Base-by-base conservation (phyloP, 2,797 vertebrate genomes). In the Phalloptychus januarius region DNA sequence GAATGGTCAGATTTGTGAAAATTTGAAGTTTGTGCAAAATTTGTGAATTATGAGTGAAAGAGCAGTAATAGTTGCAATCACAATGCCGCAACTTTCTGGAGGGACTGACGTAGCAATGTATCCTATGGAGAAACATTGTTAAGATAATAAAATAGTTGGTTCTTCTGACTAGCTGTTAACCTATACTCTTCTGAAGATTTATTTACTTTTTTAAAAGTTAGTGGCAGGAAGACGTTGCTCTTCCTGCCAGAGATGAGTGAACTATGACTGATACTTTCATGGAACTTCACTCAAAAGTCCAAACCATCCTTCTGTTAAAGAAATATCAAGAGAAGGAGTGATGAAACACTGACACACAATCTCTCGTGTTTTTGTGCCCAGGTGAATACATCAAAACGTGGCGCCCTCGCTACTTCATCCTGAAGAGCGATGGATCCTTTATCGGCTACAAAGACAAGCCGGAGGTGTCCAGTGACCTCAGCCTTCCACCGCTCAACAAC, bases 331-430 rank as follows among this genome's bases (percentile, higher is more conserved):
- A 61, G 52, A 44, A 71, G 18, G 11, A 63, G 13, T 46, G 28
- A 8, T 81, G 36, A 82, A 77, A 74, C 18, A 25, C 38, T 4
- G 28, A 50, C 45, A 20, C 8, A 15, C 7, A 13, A 11, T 52
- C 23, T 70, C 36, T 65, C 0, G 58, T 23, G 45, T 61, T 2
- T 81, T 56, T 81, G 10, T 36, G 71, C 84, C 7, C 86, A 99
- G 97, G 98, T 78, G 97, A 98, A 92, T 99, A 98, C 88, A 98
- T 99, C 85, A 98, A 98, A 91, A 98, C 98, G 0, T 99, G 98
- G 98, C 94, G 98, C 11, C 97, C 98, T 23, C 95, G 98, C 0
- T 99, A 98, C 89, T 99, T 99, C 92, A 97, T 99, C 71, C 88
- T 99, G 73, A 99, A 99, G 90, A 98, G 97, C 0, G 96, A 98